These are phyloP conservation scores for Morpho achilles DNA, from an alignment of 2,888 invertebrate genomes.

Conservation along the genomic window DNA sequence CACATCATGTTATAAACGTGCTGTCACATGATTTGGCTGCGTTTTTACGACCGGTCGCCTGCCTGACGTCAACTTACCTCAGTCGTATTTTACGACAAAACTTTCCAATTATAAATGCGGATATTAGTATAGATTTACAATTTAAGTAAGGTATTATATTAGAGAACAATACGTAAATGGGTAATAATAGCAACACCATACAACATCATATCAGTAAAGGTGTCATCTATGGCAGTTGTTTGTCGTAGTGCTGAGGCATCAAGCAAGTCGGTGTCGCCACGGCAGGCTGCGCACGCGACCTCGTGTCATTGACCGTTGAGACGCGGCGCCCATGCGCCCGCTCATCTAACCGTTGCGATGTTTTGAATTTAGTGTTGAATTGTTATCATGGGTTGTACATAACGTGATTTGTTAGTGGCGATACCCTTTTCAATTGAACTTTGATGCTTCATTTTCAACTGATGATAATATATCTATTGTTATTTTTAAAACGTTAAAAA, in stretches of 20 bases:
- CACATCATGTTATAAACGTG: too few relatives aligned
- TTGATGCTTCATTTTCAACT: neutral
- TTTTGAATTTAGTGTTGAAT: constrained; percentile 33
- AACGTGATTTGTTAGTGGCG: constrained; percentile 8
- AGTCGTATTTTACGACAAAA: too few relatives aligned
- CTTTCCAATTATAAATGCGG: too few relatives aligned
- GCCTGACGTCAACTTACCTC: too few relatives aligned
- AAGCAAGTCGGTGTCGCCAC: constrained; percentile 20
- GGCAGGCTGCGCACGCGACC: constrained; percentile 58
- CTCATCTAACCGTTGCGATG: constrained; percentile 39
- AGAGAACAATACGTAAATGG: too few relatives aligned
- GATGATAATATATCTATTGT: neutral
- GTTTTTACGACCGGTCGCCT: too few relatives aligned
- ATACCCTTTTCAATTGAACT: constrained; percentile 11
- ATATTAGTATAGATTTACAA: too few relatives aligned
- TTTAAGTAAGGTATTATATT: too few relatives aligned
- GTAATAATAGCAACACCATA: too few relatives aligned
- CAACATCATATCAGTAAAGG: neutral
- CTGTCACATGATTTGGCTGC: too few relatives aligned
- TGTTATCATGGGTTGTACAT: constrained; percentile 17
- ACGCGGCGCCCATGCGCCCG: constrained; percentile 23
- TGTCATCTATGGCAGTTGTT: constrained; percentile 10
- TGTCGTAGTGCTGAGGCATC: neutral
- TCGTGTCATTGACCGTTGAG: constrained; percentile 63
- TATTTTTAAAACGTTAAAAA: too few relatives aligned